phyloP scores from a whole-genome alignment of 1,140 invertebrate genomes.

The Pinna nobilis region DNA sequence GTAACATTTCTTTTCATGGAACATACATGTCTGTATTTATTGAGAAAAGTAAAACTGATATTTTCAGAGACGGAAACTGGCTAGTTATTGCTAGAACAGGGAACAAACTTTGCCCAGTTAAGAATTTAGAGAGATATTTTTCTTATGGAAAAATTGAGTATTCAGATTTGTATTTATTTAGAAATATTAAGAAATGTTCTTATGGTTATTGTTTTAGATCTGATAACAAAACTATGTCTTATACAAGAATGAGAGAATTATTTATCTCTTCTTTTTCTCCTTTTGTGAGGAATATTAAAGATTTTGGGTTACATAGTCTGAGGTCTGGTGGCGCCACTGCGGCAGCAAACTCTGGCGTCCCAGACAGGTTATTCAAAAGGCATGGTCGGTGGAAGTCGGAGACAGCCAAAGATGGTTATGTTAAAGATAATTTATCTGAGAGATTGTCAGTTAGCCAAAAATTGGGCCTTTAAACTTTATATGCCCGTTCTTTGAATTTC shows the following conservation, averaged over 20 bases:
- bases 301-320: slow-evolving; percentile 23
- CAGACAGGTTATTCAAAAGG: slow-evolving; percentile 10
- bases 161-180: slow-evolving; percentile 8
- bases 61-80: slow-evolving; percentile 20
- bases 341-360: neutral
- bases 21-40: slow-evolving; percentile 17
- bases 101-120: slow-evolving; percentile 16
- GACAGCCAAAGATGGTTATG: slow-evolving; percentile 24
- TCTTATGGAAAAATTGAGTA: neutral
- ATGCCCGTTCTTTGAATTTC: too few species aligned
- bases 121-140: slow-evolving; percentile 23
- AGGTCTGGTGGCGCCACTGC: slow-evolving; percentile 12
- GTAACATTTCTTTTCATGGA: slow-evolving; percentile 1
- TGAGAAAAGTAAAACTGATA: slow-evolving; percentile 23
- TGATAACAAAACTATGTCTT: slow-evolving; percentile 5
- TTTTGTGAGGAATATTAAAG: neutral
- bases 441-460: neutral
- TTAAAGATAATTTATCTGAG: slow-evolving; percentile 20
- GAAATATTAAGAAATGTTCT: neutral
- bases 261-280: neutral
- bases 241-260: slow-evolving; percentile 23
- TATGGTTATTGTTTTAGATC: neutral
- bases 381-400: slow-evolving; percentile 28
- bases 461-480: neutral
- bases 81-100: slow-evolving; percentile 22